Conservation (phyloP, 2,888 invertebrate species). For the Sialis lutaria region DNA sequence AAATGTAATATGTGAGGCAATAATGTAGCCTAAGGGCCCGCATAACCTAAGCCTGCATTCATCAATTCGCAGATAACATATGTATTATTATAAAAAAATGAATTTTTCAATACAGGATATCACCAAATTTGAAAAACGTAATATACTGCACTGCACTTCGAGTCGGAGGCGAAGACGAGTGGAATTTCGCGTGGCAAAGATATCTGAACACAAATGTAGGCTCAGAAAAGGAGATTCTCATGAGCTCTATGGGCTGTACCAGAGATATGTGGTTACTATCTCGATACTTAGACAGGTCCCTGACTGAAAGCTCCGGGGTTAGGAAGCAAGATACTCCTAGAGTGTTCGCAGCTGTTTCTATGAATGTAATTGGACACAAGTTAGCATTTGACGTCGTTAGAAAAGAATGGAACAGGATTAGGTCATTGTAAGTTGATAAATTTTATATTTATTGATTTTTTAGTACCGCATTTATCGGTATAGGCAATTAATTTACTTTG, state of each 20-base stretch:
- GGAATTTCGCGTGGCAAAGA: slow-evolving; percentile 76
- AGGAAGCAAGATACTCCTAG: slow-evolving; percentile 65
- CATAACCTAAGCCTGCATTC: no score
- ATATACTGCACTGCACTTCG: slow-evolving; percentile 79
- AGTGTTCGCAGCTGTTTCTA: slow-evolving; percentile 60
- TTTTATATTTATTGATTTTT: no score
- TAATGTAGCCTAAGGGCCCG: no score
- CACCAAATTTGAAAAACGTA: slow-evolving; percentile 63
- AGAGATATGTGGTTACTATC: slow-evolving; percentile 66
- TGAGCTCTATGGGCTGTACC: slow-evolving; percentile 67
- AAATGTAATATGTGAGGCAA: no score
- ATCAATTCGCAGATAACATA: no score
- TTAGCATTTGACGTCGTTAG: slow-evolving; percentile 63
- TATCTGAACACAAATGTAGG: slow-evolving; percentile 61
- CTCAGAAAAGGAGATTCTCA: slow-evolving; percentile 60
- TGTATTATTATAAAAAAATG: not conserved
- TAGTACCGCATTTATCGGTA: no score
- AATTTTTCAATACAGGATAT: slow-evolving; percentile 37
- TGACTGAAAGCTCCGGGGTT: slow-evolving; percentile 56
- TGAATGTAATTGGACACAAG: slow-evolving; percentile 63
- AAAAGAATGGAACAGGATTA: slow-evolving; percentile 54
- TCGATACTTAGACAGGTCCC: slow-evolving; percentile 57
- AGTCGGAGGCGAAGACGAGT: slow-evolving; percentile 67
- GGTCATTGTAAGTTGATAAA: slow-evolving; percentile 44
- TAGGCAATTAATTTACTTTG: no score